Percentiles rank a stretch among this genome's conserved stretches.
Evolutionary conservation across 1,140 invertebrate species (phyloP).

Genomic region (Drosophila cardini): DNA sequence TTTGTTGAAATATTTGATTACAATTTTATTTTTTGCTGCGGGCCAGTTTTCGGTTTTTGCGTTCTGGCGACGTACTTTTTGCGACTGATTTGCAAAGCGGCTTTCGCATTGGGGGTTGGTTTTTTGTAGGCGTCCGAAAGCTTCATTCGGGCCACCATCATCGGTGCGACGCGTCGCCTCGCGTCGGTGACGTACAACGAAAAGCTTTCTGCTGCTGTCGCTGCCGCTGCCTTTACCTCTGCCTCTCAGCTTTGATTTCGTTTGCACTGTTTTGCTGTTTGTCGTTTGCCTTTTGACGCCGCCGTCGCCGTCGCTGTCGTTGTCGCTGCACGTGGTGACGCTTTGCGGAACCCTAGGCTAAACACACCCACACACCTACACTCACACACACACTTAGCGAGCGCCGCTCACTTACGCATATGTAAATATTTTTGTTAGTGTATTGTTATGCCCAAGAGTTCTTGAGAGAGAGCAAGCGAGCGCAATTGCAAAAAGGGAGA

Average conservation of each 20-base stretch:
- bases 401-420: conserved; percentile 45
- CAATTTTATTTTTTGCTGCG: conserved; percentile 18
- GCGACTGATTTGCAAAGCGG: conserved; percentile 79
- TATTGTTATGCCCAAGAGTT: conserved; percentile 13
- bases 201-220: conserved; percentile 35
- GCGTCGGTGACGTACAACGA: conserved; percentile 55
- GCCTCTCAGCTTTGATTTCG: conserved; percentile 35
- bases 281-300: conserved; percentile 8
- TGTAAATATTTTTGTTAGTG: conserved; percentile 65
- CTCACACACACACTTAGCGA: conserved; percentile 28
- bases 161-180: conserved; percentile 11
- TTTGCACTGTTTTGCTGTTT: neutral
- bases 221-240: conserved; percentile 1
- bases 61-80: conserved; percentile 83
- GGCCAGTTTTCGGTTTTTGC: conserved; percentile 56
- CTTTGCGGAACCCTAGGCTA: conserved; percentile 25
- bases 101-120: conserved; percentile 70
- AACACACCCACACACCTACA: conserved; percentile 26
- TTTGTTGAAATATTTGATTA: conserved; percentile 25
- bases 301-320: neutral
- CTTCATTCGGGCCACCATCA: conserved; percentile 56
- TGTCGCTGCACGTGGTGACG: conserved; percentile 36
- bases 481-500: neutral
- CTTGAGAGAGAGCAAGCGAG: neutral
- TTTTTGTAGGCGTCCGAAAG: conserved; percentile 75